Evolutionary conservation across 2,888 invertebrate species (phyloP), one percentile per base, ranked within the genome.

Genomic region (Lottia scabra): DNA sequence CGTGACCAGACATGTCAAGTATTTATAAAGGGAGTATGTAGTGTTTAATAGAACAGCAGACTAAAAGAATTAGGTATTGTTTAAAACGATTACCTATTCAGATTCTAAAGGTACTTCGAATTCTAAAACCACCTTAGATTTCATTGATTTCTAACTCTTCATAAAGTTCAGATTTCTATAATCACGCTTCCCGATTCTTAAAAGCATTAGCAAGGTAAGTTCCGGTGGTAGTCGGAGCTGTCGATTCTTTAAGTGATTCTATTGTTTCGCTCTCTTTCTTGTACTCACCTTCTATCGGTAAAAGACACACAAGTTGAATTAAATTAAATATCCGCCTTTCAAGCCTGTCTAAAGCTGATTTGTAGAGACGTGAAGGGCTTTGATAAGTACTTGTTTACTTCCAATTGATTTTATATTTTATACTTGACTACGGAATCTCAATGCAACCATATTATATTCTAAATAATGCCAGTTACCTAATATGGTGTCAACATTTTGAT

Each of bases 251-350:
- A 62, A 62, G 63, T 48, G 46, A 38, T 62, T 43, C 30, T 65
- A 48, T 70, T 70, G 70, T 70, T 38, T 45, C 65, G 38, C 19
- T 16, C 48, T 16, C 56, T 65, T 65, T 43, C 38, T 65, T 62
- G 44, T 65, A 65, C 56, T 56, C 56, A 62, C 62, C 70, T 65
- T 56, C 46, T 38, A 48, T 56, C 38, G 65, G 62, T 23, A 38
- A 64, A 65, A 70, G 66, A 56, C 70, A 70, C 70, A 65, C 65
- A 65, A 65, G 62, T 65, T 38, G 38, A 63, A 43, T 48, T 70
- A 70, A 70, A 70, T 70, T 70, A 64, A 66, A 70, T 70, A 65
- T 70, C 70, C 70, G 70, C 19, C 66, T 70, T 62, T 66, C 70
- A 27, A 48, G 38, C 26, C 26, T 27, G n/a, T 56, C 56, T 56